phyloP scores from a whole-genome alignment of 1,140 invertebrate genomes.

The Centruroides sculpturatus region DNA sequence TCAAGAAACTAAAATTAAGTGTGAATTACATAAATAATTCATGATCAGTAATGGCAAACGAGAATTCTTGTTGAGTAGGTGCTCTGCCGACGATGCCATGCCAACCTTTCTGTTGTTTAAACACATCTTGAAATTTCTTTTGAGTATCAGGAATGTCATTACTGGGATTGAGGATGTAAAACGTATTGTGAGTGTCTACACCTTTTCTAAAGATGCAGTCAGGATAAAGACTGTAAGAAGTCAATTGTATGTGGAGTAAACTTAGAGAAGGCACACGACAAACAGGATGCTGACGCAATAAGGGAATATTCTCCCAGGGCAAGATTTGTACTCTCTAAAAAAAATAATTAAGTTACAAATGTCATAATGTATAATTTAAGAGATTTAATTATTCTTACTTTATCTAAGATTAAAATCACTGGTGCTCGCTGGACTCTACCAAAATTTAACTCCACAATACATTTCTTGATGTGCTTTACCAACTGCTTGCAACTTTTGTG shows the following conservation, averaged over 20 bases:
- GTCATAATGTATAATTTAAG: neutral
- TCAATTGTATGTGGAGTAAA: slow-evolving; percentile 45
- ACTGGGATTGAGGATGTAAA: slow-evolving; percentile 50
- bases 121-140: slow-evolving; percentile 39
- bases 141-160: slow-evolving; percentile 51
- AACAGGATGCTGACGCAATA: slow-evolving; percentile 44
- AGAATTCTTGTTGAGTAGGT: slow-evolving; percentile 44
- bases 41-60: slow-evolving; percentile 41
- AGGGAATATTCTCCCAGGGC: slow-evolving; percentile 54
- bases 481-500: slow-evolving; percentile 1
- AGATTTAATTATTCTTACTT: slow-evolving; percentile 18
- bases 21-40: neutral
- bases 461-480: neutral
- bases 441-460: neutral
- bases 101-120: slow-evolving; percentile 35
- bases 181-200: slow-evolving; percentile 33
- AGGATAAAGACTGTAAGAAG: neutral
- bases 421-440: slow-evolving; percentile 16
- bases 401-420: slow-evolving; percentile 25
- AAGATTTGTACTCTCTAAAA: slow-evolving; percentile 50
- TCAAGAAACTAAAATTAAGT: neutral
- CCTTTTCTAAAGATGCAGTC: neutral
- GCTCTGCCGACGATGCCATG: slow-evolving; percentile 39
- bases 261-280: slow-evolving; percentile 57
- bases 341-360: slow-evolving; percentile 11